Conservation (phyloP, 2,888 invertebrate genomes). For the Hymenopus coronatus region DNA sequence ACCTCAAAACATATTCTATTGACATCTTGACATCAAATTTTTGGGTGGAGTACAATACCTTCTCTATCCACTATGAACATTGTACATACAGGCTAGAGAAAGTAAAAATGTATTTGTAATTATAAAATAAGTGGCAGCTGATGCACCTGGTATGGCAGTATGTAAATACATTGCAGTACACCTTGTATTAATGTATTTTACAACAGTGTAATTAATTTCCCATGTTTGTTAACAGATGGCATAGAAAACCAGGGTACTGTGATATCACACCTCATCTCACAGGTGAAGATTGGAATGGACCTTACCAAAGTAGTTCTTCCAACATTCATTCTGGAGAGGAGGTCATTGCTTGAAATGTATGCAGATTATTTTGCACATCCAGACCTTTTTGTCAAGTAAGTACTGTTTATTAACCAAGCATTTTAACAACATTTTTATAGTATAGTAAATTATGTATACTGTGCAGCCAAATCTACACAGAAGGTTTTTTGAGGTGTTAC, state of each 20-base stretch:
- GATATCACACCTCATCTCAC: constrained; percentile 92
- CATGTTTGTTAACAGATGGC: not conserved
- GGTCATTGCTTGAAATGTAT: constrained; percentile 98
- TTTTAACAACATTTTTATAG: no score
- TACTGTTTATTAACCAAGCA: constrained; percentile 9
- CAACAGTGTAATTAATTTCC: not conserved
- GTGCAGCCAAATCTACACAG: not conserved
- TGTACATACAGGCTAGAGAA: no score
- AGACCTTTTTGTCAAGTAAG: constrained; percentile 87
- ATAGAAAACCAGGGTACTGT: constrained; percentile 97
- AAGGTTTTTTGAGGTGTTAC: not conserved
- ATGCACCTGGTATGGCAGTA: no score
- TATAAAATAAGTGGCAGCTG: no score
- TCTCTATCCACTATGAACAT: no score
- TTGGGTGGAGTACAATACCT: no score
- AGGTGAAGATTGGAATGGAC: constrained; percentile 99
- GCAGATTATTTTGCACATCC: constrained; percentile 99
- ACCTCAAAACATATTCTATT: no score
- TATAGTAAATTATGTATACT: not conserved
- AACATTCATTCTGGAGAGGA: constrained; percentile 95
- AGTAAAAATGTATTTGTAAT: no score
- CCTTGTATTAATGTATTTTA: not conserved
- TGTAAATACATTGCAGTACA: no score
- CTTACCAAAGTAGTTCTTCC: constrained; percentile 97
- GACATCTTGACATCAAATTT: no score